These are phyloP conservation scores for Parapristionchus giblindavisi DNA, from an alignment of 2,888 invertebrate genomes.

Conservation along the genomic window DNA sequence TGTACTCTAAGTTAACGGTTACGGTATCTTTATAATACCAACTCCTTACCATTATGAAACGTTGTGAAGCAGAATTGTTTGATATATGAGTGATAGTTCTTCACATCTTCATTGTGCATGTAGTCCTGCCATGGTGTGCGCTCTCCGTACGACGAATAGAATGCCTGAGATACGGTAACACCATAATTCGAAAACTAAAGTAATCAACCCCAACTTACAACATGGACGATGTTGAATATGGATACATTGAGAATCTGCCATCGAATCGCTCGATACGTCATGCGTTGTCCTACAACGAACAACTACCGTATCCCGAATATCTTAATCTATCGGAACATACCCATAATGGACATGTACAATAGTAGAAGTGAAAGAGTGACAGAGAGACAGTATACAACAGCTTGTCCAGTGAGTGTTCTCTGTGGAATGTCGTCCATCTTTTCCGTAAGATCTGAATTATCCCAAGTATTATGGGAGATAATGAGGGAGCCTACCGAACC, in stretches of 20 bases:
- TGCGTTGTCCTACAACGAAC: slow-evolving; percentile 17
- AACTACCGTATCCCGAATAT: neutral
- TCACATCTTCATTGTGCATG: slow-evolving; percentile 17
- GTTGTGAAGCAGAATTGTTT: slow-evolving; percentile 26
- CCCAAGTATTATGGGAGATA: neutral
- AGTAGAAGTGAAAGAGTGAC: slow-evolving; percentile 14
- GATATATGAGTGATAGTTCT: slow-evolving; percentile 15
- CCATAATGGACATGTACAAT: slow-evolving; percentile 26
- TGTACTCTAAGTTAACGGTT: neutral
- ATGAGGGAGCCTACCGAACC: neutral
- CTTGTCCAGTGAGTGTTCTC: slow-evolving; percentile 8
- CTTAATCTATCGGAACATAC: neutral
- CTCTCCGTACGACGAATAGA: slow-evolving; percentile 23
- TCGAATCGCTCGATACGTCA: slow-evolving; percentile 9
- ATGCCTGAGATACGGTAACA: neutral
- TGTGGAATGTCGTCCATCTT: slow-evolving; percentile 5
- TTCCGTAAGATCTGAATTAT: slow-evolving; percentile 4
- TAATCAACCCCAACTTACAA: neutral
- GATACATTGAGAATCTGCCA: slow-evolving; percentile 29
- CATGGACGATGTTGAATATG: slow-evolving; percentile 6
- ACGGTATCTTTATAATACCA: neutral
- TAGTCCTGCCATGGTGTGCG: slow-evolving; percentile 8
- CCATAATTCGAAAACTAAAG: neutral
- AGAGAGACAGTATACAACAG: neutral
- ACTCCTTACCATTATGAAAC: slow-evolving; percentile 10